These are phyloP conservation scores for Podabrus alpinus DNA, from an alignment of 2,888 invertebrate species.

Conservation along the genomic window DNA sequence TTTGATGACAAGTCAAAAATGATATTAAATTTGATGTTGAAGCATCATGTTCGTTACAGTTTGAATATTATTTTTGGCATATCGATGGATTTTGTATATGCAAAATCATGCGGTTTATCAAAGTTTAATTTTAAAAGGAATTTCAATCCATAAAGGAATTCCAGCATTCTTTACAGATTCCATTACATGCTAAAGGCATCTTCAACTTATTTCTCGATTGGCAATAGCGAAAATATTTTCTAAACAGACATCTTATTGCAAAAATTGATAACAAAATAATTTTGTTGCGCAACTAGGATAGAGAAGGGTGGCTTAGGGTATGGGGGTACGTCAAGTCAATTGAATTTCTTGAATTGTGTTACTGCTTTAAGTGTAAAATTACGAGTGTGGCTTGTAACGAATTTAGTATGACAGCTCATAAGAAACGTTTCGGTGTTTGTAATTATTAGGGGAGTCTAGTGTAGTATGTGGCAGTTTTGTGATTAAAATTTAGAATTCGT, in stretches of 20 bases:
- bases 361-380: conserved; percentile 14
- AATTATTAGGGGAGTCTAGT: conserved; percentile 37
- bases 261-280: background rate
- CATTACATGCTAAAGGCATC: conserved; percentile 18
- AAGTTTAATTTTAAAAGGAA: conserved; percentile 40
- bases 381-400: conserved; percentile 24
- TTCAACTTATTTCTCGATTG: conserved; percentile 21
- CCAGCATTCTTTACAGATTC: conserved; percentile 27
- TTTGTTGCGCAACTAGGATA: background rate
- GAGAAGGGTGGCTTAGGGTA: background rate
- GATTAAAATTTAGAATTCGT: conserved; percentile 44
- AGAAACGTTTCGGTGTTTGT: conserved; percentile 36
- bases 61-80: conserved; percentile 29
- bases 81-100: conserved; percentile 31
- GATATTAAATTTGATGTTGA: background rate
- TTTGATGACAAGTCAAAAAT: background rate
- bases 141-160: conserved; percentile 39
- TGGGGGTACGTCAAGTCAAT: background rate
- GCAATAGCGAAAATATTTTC: conserved; percentile 3
- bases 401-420: conserved; percentile 37
- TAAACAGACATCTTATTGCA: background rate
- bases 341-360: background rate
- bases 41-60: conserved; percentile 13
- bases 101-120: conserved; percentile 38
- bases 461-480: conserved; percentile 38